These are phyloP conservation scores for Prinia subflava DNA, from an alignment of 2,113 vertebrate genomes.

Conservation along the genomic window DNA sequence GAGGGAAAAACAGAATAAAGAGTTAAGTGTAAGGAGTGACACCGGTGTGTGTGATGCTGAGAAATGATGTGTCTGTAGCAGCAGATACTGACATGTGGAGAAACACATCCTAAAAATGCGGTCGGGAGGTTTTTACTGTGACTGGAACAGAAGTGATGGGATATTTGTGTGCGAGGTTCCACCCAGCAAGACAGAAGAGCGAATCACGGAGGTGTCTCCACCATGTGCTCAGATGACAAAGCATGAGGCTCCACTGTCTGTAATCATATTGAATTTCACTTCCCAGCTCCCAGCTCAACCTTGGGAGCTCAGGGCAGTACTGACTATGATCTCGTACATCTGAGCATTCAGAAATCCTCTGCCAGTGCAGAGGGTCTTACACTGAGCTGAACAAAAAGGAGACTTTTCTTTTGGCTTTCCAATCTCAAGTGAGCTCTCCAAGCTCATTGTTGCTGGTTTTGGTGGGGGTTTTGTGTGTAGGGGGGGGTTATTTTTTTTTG, in stretches of 20 bases:
- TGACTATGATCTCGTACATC: neutral
- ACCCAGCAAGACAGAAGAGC: neutral
- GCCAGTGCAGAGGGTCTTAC: neutral
- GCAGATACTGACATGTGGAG: neutral
- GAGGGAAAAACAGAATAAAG: neutral
- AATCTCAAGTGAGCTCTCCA: neutral
- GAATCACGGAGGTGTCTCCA: neutral
- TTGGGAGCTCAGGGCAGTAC: neutral
- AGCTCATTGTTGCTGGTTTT: neutral
- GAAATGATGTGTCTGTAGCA: neutral
- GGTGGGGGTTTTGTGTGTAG: too few relatives aligned
- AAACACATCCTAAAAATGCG: neutral
- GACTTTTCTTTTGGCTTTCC: neutral
- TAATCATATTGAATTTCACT: neutral
- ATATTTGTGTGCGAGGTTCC: neutral
- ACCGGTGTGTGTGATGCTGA: neutral
- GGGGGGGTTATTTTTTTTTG: too few relatives aligned
- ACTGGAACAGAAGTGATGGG: neutral
- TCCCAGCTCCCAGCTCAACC: neutral
- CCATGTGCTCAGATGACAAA: conserved; percentile 18
- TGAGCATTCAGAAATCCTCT: neutral
- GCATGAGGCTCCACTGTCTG: neutral
- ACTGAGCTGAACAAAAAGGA: neutral
- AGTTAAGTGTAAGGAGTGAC: neutral
- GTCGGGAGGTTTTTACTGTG: neutral